phyloP scores from a whole-genome alignment of 2,113 vertebrate species.

The Grammatotria lemairii region DNA sequence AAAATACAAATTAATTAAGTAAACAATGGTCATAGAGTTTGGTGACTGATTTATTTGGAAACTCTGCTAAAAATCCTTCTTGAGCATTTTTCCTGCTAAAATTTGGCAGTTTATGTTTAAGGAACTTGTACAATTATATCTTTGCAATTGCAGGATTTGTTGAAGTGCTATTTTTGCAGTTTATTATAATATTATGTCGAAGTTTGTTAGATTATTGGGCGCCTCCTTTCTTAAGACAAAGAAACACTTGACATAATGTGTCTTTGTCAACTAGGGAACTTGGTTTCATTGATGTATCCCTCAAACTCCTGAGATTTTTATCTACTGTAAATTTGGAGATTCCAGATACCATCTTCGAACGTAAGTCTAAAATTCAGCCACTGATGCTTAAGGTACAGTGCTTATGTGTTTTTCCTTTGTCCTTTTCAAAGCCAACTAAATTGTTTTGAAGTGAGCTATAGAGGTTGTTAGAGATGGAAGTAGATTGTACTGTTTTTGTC shows the following conservation, averaged over 20 bases:
- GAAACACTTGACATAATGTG: not conserved
- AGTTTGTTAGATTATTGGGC: not conserved
- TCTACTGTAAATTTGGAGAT: slow-evolving; percentile 12
- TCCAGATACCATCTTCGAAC: slow-evolving; percentile 37
- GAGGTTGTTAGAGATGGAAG: accelerated
- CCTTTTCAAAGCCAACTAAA: not conserved
- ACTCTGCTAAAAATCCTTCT: not conserved
- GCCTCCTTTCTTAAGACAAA: not conserved
- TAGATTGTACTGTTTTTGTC: not conserved
- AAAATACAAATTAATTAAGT: not conserved
- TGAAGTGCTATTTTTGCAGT: not conserved
- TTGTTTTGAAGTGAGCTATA: not conserved
- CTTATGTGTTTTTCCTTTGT: not conserved
- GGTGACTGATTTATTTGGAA: not conserved
- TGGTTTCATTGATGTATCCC: slow-evolving; percentile 60
- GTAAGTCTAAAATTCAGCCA: slow-evolving; percentile 39
- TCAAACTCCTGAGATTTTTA: slow-evolving; percentile 55
- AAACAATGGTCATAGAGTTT: not conserved
- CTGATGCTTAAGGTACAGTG: not conserved
- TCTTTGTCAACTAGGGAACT: slow-evolving; percentile 50
- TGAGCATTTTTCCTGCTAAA: not conserved
- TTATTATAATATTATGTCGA: not conserved
- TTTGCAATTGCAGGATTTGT: not conserved
- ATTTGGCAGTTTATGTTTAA: not conserved
- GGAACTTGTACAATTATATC: not conserved